phyloP scores from a whole-genome alignment of 2,888 invertebrate species.

The Heterodera filipjevi region DNA sequence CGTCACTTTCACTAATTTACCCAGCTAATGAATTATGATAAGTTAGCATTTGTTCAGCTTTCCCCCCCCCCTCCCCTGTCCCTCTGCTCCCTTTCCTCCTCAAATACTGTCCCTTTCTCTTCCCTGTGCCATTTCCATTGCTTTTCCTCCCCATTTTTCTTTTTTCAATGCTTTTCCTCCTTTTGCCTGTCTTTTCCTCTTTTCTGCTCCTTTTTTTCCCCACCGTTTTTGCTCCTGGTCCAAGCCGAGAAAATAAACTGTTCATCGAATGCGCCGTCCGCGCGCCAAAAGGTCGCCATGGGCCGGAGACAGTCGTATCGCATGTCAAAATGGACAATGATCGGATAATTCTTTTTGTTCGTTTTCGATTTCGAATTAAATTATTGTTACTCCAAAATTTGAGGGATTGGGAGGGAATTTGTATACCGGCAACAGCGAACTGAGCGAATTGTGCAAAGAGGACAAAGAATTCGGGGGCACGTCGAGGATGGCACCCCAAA shows the following conservation, averaged over 20 bases:
- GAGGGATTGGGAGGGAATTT: constrained; percentile 7
- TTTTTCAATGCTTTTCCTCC: background rate
- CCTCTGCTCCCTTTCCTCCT: too few species aligned
- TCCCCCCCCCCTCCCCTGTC: too few species aligned
- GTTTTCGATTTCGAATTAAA: background rate
- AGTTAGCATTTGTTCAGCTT: too few species aligned
- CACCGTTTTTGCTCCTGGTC: background rate
- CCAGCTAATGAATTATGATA: too few species aligned
- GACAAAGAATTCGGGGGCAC: background rate
- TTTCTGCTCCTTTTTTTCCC: background rate
- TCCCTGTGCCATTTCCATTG: background rate
- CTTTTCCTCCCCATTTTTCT: background rate
- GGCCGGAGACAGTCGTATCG: constrained; percentile 3
- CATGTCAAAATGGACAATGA: background rate
- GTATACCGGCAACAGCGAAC: background rate
- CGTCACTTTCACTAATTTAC: too few species aligned
- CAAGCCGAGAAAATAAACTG: constrained; percentile 10
- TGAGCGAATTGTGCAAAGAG: background rate
- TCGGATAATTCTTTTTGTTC: background rate
- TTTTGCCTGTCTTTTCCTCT: background rate
- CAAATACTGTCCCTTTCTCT: background rate
- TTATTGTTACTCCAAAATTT: background rate
- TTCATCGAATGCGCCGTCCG: constrained; percentile 8
- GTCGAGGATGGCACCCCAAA: background rate
- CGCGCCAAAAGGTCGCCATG: constrained; percentile 2